Evolutionary conservation across 2,113 vertebrate species (phyloP).

Genomic region (Pterophyllum scalare): DNA sequence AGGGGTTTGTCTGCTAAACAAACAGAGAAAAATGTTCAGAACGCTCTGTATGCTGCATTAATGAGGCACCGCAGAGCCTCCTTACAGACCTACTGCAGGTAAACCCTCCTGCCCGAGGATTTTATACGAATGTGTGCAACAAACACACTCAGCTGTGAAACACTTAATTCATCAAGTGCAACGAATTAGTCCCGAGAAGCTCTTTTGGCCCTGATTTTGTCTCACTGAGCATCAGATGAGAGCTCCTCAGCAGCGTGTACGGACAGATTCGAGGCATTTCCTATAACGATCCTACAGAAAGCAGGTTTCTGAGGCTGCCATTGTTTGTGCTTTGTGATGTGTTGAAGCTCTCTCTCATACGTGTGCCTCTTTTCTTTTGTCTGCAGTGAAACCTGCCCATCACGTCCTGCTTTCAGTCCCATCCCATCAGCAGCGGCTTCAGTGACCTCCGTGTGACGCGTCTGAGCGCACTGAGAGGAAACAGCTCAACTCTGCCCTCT

Average conservation of each 20-base stretch:
- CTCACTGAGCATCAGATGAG: neutral
- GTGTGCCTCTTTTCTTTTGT: neutral
- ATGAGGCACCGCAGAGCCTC: neutral
- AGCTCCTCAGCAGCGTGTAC: neutral
- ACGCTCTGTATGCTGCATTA: neutral
- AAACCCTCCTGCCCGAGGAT: neutral
- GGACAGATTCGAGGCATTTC: neutral
- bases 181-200: neutral
- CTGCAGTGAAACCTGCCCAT: neutral
- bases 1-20: neutral
- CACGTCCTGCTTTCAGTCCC: neutral
- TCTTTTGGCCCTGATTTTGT: fast-evolving
- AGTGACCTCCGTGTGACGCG: neutral
- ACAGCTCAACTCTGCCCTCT: constrained; percentile 66
- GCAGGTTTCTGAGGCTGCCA: neutral
- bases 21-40: neutral
- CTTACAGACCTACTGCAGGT: neutral
- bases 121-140: neutral
- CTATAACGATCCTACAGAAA: neutral
- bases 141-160: neutral
- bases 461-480: neutral
- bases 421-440: neutral
- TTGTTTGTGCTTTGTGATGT: neutral
- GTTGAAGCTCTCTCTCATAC: fast-evolving
- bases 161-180: neutral